These are phyloP conservation scores for Eubasilissa splendida DNA, from an alignment of 2,888 invertebrate species.

Conservation along the genomic window DNA sequence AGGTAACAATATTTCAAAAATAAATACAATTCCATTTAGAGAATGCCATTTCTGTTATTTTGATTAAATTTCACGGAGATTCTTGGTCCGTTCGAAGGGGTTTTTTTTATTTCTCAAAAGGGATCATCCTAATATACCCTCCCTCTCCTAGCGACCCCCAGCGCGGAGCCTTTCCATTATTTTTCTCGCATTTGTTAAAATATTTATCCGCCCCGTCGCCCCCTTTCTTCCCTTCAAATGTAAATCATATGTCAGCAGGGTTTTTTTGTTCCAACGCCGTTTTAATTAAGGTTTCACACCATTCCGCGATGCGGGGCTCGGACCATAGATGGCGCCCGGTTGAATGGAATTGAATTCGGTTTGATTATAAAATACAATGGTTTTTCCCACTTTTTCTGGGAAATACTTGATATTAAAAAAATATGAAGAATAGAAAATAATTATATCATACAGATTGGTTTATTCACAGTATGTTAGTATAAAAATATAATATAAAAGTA, in stretches of 20 bases:
- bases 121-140: conserved; percentile 20
- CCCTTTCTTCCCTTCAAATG: conserved; percentile 39
- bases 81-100: conserved; percentile 1
- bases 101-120: conserved; percentile 9
- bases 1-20: too few species aligned
- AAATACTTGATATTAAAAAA: too few species aligned
- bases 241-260: conserved; percentile 51
- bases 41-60: neutral
- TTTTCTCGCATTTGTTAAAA: conserved; percentile 36
- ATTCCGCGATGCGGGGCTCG: neutral
- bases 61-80: conserved; percentile 11
- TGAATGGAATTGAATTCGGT: conserved; percentile 13
- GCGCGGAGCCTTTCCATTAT: conserved; percentile 16
- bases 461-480: too few species aligned
- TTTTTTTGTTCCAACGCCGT: conserved; percentile 21
- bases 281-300: conserved; percentile 34
- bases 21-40: too few species aligned
- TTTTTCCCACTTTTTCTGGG: neutral
- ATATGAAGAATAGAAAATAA: too few species aligned
- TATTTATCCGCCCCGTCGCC: conserved; percentile 44
- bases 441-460: too few species aligned
- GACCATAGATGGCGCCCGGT: neutral
- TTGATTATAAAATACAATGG: conserved; percentile 15
- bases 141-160: neutral
- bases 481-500: too few species aligned